A percentile compares a stretch with the other conserved stretches of the same genome.
Conservation (phyloP, 2,113 vertebrate genomes). For the Aptenodytes forsteri region DNA sequence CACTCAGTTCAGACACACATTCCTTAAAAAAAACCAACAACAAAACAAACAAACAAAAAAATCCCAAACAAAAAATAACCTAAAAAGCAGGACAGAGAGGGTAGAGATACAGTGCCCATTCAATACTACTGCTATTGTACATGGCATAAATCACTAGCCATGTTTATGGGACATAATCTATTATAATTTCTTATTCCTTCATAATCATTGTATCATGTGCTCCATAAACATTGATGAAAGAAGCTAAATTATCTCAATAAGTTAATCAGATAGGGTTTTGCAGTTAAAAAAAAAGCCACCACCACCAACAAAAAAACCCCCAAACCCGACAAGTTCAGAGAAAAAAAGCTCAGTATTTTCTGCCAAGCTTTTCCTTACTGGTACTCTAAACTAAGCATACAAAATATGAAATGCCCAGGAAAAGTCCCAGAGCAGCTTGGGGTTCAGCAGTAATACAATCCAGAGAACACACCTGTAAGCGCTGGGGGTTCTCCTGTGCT, state of each 20-base stretch:
- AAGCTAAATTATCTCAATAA: not conserved
- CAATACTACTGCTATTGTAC: not conserved
- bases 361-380: not conserved
- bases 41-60: not conserved
- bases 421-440: not conserved
- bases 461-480: not conserved
- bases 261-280: not conserved
- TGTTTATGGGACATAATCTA: not conserved
- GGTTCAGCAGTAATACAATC: not conserved
- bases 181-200: not conserved
- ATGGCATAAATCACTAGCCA: not conserved
- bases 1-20: not conserved
- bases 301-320: not conserved
- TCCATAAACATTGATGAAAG: not conserved
- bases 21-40: not conserved
- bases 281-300: not conserved
- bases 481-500: not conserved
- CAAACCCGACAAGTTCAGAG: not conserved
- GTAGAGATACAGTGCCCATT: not conserved
- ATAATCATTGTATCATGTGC: not conserved
- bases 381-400: not conserved
- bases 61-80: too few species aligned
- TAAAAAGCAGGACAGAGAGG: not conserved
- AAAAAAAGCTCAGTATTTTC: not conserved
- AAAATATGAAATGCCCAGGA: not conserved